Percentiles rank a stretch among this genome's conserved stretches.
Evolutionary conservation across 2,113 vertebrate genomes (phyloP).

Genomic region (Peucedramus taeniatus): DNA sequence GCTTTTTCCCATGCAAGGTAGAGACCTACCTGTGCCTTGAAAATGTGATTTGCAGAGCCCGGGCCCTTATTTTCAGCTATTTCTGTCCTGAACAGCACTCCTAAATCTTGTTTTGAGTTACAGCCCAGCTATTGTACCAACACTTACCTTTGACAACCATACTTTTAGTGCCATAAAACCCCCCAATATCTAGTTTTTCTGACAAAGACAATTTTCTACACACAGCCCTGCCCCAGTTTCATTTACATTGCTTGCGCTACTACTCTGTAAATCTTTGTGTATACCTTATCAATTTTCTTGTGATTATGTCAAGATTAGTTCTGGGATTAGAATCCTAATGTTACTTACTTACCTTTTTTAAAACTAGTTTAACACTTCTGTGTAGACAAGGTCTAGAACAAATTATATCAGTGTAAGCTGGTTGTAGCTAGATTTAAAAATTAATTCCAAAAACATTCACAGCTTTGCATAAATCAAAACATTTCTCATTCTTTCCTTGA

Average conservation of each 20-base stretch:
- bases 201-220: background rate
- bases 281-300: background rate
- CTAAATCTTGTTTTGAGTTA: background rate
- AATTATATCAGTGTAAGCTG: background rate
- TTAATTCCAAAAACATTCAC: conserved; percentile 36
- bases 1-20: background rate
- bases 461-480: conserved; percentile 45
- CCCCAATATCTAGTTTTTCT: background rate
- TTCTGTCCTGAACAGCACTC: background rate
- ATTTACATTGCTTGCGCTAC: background rate
- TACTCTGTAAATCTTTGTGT: background rate
- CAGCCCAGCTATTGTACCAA: background rate
- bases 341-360: background rate
- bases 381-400: background rate
- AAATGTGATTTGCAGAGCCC: background rate
- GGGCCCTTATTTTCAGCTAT: background rate
- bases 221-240: background rate
- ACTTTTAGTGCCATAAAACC: background rate
- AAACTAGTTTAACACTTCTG: background rate
- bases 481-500: conserved; percentile 11
- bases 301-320: background rate
- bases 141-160: background rate
- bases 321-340: background rate
- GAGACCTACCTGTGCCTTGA: background rate
- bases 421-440: conserved; percentile 30